Evolutionary conservation across 2,888 invertebrate species (phyloP), one percentile per base, ranked within the genome.

Genomic region (Adelognathus sp.): DNA sequence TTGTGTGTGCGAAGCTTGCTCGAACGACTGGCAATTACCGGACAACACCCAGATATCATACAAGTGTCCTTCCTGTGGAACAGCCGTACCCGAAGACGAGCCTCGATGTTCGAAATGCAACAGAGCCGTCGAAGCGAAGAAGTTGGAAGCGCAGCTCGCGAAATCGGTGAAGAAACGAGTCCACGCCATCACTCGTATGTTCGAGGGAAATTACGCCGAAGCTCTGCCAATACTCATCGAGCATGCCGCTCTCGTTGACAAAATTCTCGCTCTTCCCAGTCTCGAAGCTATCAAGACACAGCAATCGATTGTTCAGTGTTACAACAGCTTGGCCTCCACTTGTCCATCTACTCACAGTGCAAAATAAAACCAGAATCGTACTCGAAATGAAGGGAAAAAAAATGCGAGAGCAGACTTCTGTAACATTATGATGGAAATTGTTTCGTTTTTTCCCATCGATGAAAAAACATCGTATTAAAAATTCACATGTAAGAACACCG

Each of bases 1-100:
- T 0, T 93, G 93, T 67, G 73, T 73, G 9, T 93, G 93, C 77
- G 85, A 87, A 11, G 90, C 92, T 1, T 93, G 93, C 79, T 58
- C 70, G 5, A 84, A 84, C n/a, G 85, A 91, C 63, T 92, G 92
- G 92, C 88, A 87, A 66, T 74, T 82, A 3, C 82, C 85, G 58
- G 83, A 82, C 3, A 85, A 86, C 31, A 21, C 7, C 0, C 78
- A 78, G 9, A 81, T 78, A 16, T 81, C 69, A 79, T 88, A 86
- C 33, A 88, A 88, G 58, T 90, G 91, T 72, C 77, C 70, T n/a
- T 74, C 71, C 11, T 90, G 90, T 61, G 50, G 67, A 50, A 64
- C 14, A 44, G 56, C 63, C 9, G 1, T 54, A 3, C 9, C 21
- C 2, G 71, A 60, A 1, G 71, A 60, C 46, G 50, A 70, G 1